Evolutionary conservation across 2,113 vertebrate genomes (phyloP).

Genomic region (Chionis minor): DNA sequence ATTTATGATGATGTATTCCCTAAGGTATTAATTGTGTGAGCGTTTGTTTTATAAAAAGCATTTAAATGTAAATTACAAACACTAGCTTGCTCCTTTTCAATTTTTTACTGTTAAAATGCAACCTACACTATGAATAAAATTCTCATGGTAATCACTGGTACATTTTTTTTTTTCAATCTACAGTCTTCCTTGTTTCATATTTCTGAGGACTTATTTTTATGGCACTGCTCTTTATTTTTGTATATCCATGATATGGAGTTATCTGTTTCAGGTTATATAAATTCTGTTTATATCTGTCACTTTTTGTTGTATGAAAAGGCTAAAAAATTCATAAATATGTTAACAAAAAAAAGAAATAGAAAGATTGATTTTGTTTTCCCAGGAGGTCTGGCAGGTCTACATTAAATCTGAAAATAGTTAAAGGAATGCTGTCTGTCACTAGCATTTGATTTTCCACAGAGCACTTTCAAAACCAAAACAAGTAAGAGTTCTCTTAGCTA

Average conservation of each 20-base stretch:
- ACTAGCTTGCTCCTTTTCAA: not conserved
- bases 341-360: not conserved
- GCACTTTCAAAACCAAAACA: not conserved
- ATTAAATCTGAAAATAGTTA: not conserved
- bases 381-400: not conserved
- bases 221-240: not conserved
- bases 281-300: not conserved
- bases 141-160: not conserved
- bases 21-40: not conserved
- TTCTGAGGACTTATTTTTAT: not conserved
- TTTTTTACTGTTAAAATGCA: not conserved
- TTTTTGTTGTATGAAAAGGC: not conserved
- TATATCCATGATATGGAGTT: not conserved
- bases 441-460: conserved; percentile 1
- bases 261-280: not conserved
- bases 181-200: not conserved
- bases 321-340: not conserved
- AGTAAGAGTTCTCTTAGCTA: not conserved
- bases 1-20: not conserved
- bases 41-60: not conserved
- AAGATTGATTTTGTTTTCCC: not conserved
- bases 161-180: not conserved
- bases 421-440: not conserved
- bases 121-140: not conserved
- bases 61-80: conserved; percentile 27